Conservation (phyloP, 2,888 invertebrate genomes). For the Salticus scenicus region DNA sequence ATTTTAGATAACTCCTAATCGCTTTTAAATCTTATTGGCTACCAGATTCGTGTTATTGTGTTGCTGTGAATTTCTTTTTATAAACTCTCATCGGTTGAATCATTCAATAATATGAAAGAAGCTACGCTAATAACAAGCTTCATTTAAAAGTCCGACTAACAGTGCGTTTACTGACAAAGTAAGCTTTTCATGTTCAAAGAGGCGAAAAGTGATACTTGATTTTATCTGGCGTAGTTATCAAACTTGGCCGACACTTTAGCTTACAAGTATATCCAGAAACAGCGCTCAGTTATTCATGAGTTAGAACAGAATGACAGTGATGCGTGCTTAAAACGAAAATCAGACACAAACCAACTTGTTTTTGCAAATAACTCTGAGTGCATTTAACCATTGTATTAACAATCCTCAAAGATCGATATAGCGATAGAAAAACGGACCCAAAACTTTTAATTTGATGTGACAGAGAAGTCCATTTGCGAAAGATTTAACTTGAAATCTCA, state of each 20-base stretch:
- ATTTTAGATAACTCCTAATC: no score
- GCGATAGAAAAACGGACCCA: background rate
- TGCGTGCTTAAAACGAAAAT: background rate
- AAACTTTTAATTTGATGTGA: background rate
- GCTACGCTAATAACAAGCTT: background rate
- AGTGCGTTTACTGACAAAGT: background rate
- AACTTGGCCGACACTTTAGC: background rate
- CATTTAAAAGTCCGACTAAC: background rate
- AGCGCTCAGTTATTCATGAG: background rate
- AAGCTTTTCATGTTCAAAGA: slow-evolving; percentile 6
- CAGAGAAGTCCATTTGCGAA: background rate
- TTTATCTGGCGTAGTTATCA: background rate
- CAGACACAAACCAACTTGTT: background rate
- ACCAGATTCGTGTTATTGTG: no score
- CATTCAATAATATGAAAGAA: background rate
- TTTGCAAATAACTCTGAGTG: background rate
- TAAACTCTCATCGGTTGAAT: background rate
- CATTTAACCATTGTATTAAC: background rate
- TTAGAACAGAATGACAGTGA: background rate
- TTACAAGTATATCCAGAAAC: background rate
- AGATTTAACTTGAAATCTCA: background rate
- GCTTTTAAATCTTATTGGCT: no score
- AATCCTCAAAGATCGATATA: background rate
- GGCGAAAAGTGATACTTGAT: slow-evolving; percentile 5
- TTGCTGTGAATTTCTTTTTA: no score